Evolutionary conservation across 2,113 vertebrate species (phyloP).

Genomic region (Chloropsis hardwickii): DNA sequence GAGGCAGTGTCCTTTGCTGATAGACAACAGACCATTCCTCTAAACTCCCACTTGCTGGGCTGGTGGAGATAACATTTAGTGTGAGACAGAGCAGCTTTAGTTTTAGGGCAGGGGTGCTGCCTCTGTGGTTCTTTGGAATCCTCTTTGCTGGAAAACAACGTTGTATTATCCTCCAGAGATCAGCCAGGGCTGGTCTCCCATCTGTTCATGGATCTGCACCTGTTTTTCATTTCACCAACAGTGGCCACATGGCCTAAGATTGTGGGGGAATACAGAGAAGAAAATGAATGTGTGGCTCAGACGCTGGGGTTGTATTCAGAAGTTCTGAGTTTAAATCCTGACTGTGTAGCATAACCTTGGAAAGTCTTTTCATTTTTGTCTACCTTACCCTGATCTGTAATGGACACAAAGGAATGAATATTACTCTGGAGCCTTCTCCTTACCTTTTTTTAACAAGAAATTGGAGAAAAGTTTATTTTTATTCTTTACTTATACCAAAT

Average conservation of each 20-base stretch:
- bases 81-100: slow-evolving; percentile 12
- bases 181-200: slow-evolving; percentile 44
- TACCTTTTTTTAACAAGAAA: background rate
- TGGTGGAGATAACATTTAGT: slow-evolving; percentile 1
- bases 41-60: background rate
- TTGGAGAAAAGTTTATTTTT: background rate
- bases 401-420: background rate
- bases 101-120: slow-evolving; percentile 32
- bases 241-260: slow-evolving; percentile 26
- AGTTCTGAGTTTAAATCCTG: background rate
- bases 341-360: background rate
- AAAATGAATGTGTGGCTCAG: background rate
- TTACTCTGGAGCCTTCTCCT: background rate
- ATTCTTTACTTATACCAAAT: background rate
- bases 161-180: slow-evolving; percentile 42
- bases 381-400: background rate
- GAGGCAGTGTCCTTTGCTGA: slow-evolving; percentile 11
- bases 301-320: background rate
- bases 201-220: slow-evolving; percentile 47
- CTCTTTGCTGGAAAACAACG: slow-evolving; percentile 29
- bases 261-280: background rate
- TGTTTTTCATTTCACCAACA: slow-evolving; percentile 55
- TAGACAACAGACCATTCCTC: slow-evolving; percentile 10
- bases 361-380: background rate
- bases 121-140: slow-evolving; percentile 42